These are phyloP conservation scores for Sesamia nonagrioides DNA, from an alignment of 1,140 invertebrate species.

Conservation along the genomic window DNA sequence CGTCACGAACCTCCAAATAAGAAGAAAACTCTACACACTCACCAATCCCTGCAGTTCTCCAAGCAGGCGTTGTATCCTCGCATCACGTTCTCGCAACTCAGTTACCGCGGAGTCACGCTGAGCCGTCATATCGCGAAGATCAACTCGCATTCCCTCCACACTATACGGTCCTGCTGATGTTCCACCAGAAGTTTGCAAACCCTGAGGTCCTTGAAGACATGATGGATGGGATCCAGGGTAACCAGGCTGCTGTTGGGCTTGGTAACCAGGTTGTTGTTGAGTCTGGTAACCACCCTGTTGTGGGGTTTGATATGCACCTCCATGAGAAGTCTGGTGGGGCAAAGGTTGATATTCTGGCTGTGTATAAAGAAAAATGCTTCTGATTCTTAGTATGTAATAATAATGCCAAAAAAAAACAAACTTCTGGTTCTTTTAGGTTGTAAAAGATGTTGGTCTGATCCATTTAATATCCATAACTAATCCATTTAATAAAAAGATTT, in stretches of 20 bases:
- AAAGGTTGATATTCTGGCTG: constrained; percentile 14
- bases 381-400: neutral
- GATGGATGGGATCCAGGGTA: neutral
- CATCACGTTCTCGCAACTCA: constrained; percentile 88
- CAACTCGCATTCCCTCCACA: constrained; percentile 86
- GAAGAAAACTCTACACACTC: constrained; percentile 18
- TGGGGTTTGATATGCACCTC: neutral
- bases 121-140: constrained; percentile 89
- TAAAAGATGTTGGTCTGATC: too few species aligned
- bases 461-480: too few species aligned
- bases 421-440: too few species aligned
- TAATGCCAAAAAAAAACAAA: neutral
- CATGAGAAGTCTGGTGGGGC: constrained; percentile 3
- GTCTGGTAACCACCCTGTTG: neutral
- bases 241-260: neutral
- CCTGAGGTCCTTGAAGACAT: neutral
- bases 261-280: constrained; percentile 14
- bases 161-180: constrained; percentile 25
- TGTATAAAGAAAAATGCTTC: neutral
- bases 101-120: constrained; percentile 89
- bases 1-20: too few species aligned
- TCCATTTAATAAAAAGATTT: too few species aligned
- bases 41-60: constrained; percentile 91
- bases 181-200: constrained; percentile 8
- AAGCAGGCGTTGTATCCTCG: constrained; percentile 92